Base-by-base conservation (phyloP, 92 coral and sea anemone species). In the Phymanthus crucifer region DNA sequence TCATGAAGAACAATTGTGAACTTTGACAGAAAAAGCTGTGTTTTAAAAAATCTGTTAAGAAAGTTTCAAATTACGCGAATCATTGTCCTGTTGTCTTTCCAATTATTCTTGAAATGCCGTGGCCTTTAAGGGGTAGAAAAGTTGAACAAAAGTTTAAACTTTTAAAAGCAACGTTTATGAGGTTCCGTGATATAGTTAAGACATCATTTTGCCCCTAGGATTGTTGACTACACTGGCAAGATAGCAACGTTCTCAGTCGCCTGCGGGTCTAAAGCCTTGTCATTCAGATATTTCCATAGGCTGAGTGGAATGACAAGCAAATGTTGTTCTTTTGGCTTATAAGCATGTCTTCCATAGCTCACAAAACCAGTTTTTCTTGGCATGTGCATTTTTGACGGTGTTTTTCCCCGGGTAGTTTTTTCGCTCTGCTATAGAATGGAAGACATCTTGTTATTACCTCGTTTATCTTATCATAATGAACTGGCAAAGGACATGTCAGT, bases 231-330 rank as follows among this genome's bases (percentile, higher is more conserved):
- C 81, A 64, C 34, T 77, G 72, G 72, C 81, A 64, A 23, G 43
- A 61, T 56, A 77, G 68, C 81, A 77, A 35, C 81, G 38, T 77
- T 34, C 8, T 4, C 11, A 35, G 73, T 65, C 81, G 81, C 81
- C 81, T 26, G 81, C 38, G 72, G 81, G 81, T 65, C 81, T 77
- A 54, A 19, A 24, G 34, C 65, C 69, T 36, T 77, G 81, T 77
- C 81, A 77, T 19, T 17, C 37, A 58, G 65, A 29, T 13, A 31
- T n/a, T 61, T 23, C 12, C 56, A 24, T 6, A 57, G 23, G 4
- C 66, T 61, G 17, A 24, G 16, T 27, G 19, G 33, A 24, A 61
- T 61, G 68, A 29, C 68, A 29, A 61, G 32, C 68, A 29, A 23
- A 72, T 14, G 75, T 24, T 36, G 19, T 61, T 77, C 34, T 75